These are phyloP conservation scores for Orientallactaga sibirica DNA, from an alignment of 2,797 vertebrate genomes.

Conservation along the genomic window DNA sequence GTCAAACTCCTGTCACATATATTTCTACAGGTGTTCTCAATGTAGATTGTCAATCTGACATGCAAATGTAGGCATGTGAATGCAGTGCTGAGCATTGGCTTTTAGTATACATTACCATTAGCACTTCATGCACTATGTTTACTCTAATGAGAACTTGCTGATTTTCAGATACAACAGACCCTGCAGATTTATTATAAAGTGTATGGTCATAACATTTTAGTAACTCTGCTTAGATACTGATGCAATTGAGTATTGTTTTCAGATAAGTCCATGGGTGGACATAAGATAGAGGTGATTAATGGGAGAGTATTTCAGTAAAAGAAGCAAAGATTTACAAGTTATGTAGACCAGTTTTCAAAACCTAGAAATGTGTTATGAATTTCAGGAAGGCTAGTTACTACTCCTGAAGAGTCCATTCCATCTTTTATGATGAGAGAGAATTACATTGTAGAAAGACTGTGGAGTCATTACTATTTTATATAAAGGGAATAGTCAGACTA, in stretches of 20 bases:
- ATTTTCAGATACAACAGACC: not conserved
- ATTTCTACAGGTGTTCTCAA: not conserved
- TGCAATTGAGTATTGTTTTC: not conserved
- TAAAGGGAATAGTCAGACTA: not conserved
- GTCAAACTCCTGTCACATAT: constrained; percentile 6
- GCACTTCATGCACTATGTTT: not conserved
- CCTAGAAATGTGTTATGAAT: not conserved
- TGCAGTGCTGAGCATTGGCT: not conserved
- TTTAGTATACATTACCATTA: not conserved
- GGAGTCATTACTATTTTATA: not conserved
- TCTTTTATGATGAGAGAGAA: not conserved
- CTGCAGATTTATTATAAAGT: not conserved
- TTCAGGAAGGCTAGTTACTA: not conserved
- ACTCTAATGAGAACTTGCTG: not conserved
- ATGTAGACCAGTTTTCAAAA: constrained; percentile 29
- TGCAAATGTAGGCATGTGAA: not conserved
- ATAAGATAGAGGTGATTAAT: not conserved
- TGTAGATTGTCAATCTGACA: not conserved
- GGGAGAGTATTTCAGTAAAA: not conserved
- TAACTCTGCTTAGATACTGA: constrained; percentile 8
- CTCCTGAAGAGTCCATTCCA: not conserved
- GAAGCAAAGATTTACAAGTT: not conserved
- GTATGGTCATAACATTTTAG: constrained; percentile 26
- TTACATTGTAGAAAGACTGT: not conserved
- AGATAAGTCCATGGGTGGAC: not conserved